Evolutionary conservation across 2,888 invertebrate species (phyloP), one percentile per base, ranked within the genome.

Genomic region (Copidosoma aretas): DNA sequence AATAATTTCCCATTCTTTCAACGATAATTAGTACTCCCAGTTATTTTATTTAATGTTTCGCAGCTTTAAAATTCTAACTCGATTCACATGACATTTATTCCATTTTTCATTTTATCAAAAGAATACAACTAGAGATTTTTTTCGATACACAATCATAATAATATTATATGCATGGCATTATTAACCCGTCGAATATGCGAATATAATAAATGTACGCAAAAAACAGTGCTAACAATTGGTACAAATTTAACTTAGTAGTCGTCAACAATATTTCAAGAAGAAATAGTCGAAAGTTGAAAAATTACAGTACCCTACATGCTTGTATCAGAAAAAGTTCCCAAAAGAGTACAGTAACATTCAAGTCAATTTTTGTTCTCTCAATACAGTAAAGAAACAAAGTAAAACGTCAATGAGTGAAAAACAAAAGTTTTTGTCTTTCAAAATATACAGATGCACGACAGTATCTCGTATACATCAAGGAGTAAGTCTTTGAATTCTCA

Each of bases 1-100:
- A 81, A 82, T 82, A 82, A 81, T 82, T 83, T 80, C 78, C 78
- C 79, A 80, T 78, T 81, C 77, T 80, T 80, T 80, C 79, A 79
- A 82, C 80, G 80, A 78, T 81, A 80, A 79, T 82, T 80, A 80
- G 75, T 80, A 80, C 78, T 46, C 17, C n/a, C 43, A 17, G 17
- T 14, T 46, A 46, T 46, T 2, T 46, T 46, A 46, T 14, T 60
- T 52, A 66, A 25, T 66, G 53, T 63, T 64, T 64, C 41, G 24
- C 41, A 65, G 56, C 66, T 61, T 70, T 49, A 49, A 53, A 64
- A 61, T 64, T 58, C 61, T 32, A 67, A 58, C 41, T 56, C 56
- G n/a, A 41, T 41, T 49, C 56, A 66, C 19, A 71, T 54, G 54
- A 56, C 46, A 64, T 25, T 41, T 61, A 65, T 54, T 56, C 39